These are phyloP conservation scores for Watsonalla binaria DNA, from an alignment of 2,888 invertebrate genomes.

Conservation along the genomic window DNA sequence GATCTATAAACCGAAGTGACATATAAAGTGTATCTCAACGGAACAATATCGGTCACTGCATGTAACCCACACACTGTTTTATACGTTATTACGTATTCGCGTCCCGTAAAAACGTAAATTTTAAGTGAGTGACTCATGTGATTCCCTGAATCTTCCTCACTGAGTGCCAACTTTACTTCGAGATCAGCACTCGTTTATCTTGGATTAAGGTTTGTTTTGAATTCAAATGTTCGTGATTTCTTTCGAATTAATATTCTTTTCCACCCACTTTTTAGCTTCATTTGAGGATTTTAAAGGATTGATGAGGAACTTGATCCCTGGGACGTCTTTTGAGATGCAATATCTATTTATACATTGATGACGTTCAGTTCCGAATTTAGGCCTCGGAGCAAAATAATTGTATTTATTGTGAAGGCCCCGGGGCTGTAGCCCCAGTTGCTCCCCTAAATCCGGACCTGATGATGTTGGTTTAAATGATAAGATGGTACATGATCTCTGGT, in stretches of 20 bases:
- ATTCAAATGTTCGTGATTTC: background rate
- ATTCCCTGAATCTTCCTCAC: background rate
- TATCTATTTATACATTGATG: no score
- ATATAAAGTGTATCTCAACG: background rate
- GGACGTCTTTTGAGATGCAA: background rate
- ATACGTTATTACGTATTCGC: background rate
- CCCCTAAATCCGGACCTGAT: no score
- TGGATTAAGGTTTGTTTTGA: slow-evolving; percentile 3
- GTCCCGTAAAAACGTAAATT: background rate
- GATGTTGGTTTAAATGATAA: no score
- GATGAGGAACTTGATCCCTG: background rate
- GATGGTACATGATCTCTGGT: no score
- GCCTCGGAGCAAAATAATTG: no score
- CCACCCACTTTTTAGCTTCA: background rate
- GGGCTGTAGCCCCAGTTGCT: no score
- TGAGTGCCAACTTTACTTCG: background rate
- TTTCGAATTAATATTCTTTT: background rate
- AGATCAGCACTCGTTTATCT: background rate
- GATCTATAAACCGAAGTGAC: background rate
- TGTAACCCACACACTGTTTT: slow-evolving; percentile 2
- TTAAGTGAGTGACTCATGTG: background rate
- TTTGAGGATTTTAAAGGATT: background rate
- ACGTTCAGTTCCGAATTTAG: no score
- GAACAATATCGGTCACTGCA: slow-evolving; percentile 9
- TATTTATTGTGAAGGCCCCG: no score